A percentile compares a stretch with the other conserved stretches of the same genome.
Evolutionary conservation across 92 coral and sea anemone genomes (phyloP).

Genomic region (Porites lobata): DNA sequence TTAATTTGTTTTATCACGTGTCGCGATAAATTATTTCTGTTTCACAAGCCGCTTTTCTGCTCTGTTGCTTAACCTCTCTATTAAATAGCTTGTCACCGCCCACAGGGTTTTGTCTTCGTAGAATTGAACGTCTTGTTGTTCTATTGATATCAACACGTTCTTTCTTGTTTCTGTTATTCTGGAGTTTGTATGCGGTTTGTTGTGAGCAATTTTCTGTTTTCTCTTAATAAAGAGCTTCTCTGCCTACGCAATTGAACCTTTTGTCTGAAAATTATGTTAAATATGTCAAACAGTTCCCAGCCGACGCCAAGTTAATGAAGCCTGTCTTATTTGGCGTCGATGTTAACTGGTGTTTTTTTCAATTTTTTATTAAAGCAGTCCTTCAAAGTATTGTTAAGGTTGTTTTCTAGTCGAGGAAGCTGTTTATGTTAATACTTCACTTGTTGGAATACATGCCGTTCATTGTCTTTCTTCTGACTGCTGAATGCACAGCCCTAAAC

Average conservation of each 20-base stretch:
- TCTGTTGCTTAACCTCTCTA: neutral
- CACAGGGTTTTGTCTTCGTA: constrained; percentile 10
- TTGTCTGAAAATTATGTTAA: constrained; percentile 42
- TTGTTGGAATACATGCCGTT: neutral
- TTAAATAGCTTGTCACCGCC: neutral
- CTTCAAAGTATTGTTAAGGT: too few species aligned
- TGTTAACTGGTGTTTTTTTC: too few species aligned
- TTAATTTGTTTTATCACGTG: constrained; percentile 27
- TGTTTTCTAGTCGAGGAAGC: neutral
- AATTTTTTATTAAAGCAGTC: neutral
- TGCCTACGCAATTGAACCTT: neutral
- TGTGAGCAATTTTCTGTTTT: neutral
- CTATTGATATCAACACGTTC: constrained; percentile 8
- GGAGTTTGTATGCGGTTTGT: constrained; percentile 29
- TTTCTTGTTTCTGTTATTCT: constrained; percentile 8
- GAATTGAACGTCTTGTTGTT: neutral
- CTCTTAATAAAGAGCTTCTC: neutral
- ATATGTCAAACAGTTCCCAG: neutral
- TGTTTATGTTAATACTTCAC: neutral
- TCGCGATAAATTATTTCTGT: neutral
- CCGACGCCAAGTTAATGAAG: neutral
- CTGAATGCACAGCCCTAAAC: constrained; percentile 18
- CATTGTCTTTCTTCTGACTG: neutral
- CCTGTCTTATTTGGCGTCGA: neutral
- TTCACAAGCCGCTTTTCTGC: neutral